Evolutionary conservation across 2,113 vertebrate genomes (phyloP).

Genomic region (Mungos mungo): DNA sequence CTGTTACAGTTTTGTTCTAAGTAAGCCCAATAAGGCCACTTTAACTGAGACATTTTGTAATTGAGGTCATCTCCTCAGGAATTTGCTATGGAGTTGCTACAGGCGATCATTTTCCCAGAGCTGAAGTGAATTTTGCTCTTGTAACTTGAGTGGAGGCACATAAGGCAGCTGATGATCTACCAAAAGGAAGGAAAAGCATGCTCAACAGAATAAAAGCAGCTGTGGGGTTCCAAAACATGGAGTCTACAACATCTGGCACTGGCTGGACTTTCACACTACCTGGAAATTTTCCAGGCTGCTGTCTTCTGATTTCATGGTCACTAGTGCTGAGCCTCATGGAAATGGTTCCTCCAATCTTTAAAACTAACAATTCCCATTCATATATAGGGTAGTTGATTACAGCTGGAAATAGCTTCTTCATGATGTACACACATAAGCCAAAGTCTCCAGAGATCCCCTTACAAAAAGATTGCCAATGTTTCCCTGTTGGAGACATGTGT

Average conservation of each 20-base stretch:
- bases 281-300: slow-evolving; percentile 57
- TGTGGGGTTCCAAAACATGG: slow-evolving; percentile 40
- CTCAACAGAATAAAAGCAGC: slow-evolving; percentile 53
- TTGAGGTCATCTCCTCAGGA: slow-evolving; percentile 55
- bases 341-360: slow-evolving; percentile 14
- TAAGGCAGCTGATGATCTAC: slow-evolving; percentile 69
- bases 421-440: background rate
- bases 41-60: slow-evolving; percentile 57
- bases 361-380: slow-evolving; percentile 33
- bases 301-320: slow-evolving; percentile 63
- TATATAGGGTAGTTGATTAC: background rate
- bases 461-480: background rate
- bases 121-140: slow-evolving; percentile 51
- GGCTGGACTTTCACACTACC: background rate
- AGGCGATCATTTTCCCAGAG: slow-evolving; percentile 50
- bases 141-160: slow-evolving; percentile 66
- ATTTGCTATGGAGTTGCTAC: slow-evolving; percentile 57
- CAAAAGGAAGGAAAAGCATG: slow-evolving; percentile 47
- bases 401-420: slow-evolving; percentile 41
- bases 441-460: background rate
- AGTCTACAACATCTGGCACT: slow-evolving; percentile 61
- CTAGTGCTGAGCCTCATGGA: background rate
- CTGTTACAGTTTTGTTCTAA: background rate
- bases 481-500: background rate
- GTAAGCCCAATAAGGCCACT: slow-evolving; percentile 31